Evolutionary conservation across 1,140 invertebrate species (phyloP).

Genomic region (Halyomorpha halys): DNA sequence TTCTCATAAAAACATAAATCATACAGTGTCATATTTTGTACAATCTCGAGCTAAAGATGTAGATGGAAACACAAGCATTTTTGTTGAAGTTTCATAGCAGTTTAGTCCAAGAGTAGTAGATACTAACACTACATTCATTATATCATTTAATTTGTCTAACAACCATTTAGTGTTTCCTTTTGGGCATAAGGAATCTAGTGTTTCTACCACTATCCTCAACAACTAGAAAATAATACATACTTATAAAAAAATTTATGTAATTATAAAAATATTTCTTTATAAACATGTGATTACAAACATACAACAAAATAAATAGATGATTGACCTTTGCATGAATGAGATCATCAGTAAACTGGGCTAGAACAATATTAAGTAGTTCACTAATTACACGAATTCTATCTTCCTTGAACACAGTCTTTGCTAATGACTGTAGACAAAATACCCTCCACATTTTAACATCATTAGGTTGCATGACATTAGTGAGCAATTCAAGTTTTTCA

Average conservation of each 20-base stretch:
- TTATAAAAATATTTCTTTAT: background rate
- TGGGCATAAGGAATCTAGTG: background rate
- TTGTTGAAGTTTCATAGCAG: background rate
- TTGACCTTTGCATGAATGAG: conserved; percentile 8
- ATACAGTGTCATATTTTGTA: background rate
- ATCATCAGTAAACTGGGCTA: background rate
- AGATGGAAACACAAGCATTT: background rate
- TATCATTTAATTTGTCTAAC: background rate
- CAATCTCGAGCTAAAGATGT: background rate
- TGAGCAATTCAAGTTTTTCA: conserved; percentile 3
- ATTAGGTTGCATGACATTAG: conserved; percentile 6
- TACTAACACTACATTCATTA: background rate
- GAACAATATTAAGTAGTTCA: conserved; percentile 2
- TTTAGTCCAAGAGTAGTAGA: background rate
- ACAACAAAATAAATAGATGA: background rate
- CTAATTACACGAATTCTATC: background rate
- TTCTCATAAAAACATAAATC: background rate
- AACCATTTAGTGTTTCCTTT: conserved; percentile 12
- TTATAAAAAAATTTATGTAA: background rate
- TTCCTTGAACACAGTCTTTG: background rate
- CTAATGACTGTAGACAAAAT: conserved; percentile 7
- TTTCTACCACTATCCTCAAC: background rate
- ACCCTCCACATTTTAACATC: conserved; percentile 14
- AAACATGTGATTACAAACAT: background rate
- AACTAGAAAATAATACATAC: background rate